Conservation (phyloP, 2,888 invertebrate species). For the Apotomis turbidana region DNA sequence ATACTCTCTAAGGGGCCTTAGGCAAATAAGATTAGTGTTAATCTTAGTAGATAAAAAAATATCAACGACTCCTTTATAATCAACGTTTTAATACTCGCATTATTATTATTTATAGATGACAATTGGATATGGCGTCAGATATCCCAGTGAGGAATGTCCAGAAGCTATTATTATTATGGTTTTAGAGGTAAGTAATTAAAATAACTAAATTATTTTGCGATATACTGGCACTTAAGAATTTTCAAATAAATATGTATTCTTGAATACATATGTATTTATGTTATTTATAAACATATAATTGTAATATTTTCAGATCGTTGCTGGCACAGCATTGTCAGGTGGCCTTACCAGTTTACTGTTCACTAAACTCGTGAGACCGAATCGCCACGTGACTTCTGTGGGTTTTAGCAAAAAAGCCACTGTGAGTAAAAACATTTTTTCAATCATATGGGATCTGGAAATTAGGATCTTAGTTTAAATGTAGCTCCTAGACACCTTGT, state of each 20-base stretch:
- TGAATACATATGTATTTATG: no score
- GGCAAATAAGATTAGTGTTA: no score
- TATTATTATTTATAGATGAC: slow-evolving; percentile 78
- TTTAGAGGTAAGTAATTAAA: slow-evolving; percentile 85
- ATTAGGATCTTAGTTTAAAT: no score
- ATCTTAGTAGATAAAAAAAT: no score
- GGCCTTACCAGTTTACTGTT: slow-evolving; percentile 87
- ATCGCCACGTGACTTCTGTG: slow-evolving; percentile 89
- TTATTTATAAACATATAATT: no score
- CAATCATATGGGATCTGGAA: no score
- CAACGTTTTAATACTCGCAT: no score
- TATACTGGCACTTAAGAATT: no score
- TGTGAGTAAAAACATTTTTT: slow-evolving; percentile 67
- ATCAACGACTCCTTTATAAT: no score
- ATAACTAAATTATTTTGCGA: neutral
- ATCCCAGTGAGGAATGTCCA: slow-evolving; percentile 92
- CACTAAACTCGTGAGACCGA: slow-evolving; percentile 91
- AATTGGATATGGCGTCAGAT: slow-evolving; percentile 93
- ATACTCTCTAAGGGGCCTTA: no score
- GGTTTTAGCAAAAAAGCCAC: slow-evolving; percentile 91
- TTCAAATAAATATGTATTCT: no score
- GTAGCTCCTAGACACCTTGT: no score
- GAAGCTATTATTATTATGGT: slow-evolving; percentile 93
- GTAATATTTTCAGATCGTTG: slow-evolving; percentile 67
- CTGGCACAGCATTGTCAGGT: slow-evolving; percentile 79